phyloP scores from a whole-genome alignment of 2,797 vertebrate genomes.

The Lacerta viridis region DNA sequence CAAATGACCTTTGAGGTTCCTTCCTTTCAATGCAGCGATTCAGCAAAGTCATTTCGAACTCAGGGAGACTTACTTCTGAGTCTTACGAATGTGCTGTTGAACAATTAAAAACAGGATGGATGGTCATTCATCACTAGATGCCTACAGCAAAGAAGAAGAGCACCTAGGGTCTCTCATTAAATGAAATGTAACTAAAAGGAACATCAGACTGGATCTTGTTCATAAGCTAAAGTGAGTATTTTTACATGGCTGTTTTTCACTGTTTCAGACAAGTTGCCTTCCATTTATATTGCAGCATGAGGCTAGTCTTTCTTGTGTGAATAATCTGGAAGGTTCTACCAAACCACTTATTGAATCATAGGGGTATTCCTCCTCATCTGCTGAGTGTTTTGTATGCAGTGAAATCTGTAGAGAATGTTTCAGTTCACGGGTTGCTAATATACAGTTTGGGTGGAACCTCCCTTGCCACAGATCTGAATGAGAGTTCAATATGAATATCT shows the following conservation, averaged over 20 bases:
- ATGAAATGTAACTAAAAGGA: neutral
- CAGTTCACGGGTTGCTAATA: too few relatives aligned
- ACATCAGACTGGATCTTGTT: neutral
- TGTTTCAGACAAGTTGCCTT: neutral
- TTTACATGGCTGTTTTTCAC: neutral
- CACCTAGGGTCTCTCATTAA: neutral
- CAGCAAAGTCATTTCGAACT: neutral
- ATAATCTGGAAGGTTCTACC: neutral
- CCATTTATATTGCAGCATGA: neutral
- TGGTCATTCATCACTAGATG: neutral
- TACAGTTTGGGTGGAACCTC: too few relatives aligned
- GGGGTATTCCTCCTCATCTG: neutral
- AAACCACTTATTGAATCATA: neutral
- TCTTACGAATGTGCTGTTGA: too few relatives aligned
- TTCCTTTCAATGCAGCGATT: neutral
- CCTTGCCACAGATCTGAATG: too few relatives aligned
- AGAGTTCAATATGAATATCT: too few relatives aligned
- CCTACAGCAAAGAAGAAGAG: neutral
- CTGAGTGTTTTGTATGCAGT: neutral
- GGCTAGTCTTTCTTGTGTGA: neutral
- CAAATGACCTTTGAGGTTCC: neutral
- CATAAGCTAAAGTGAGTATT: neutral
- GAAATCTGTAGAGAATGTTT: neutral
- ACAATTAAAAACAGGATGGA: neutral
- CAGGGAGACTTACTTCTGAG: neutral